phyloP scores from a whole-genome alignment of 2,113 vertebrate species.

The Anguilla japonica region DNA sequence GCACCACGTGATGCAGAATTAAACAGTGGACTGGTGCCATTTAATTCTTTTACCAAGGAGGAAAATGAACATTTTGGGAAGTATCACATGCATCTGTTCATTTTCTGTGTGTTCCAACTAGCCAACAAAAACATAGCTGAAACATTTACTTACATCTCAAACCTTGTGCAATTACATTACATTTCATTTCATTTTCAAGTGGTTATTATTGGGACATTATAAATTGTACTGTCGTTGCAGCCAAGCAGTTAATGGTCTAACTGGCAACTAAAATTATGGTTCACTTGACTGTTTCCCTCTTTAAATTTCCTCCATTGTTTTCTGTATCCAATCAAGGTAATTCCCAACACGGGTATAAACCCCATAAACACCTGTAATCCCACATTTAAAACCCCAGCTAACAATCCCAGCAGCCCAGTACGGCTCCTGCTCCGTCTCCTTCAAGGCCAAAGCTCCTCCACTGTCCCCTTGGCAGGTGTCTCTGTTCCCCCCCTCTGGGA shows the following conservation, averaged over 20 bases:
- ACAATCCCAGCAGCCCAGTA: slow-evolving; percentile 83
- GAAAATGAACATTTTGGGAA: no score
- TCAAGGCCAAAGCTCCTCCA: slow-evolving; percentile 73
- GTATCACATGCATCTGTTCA: no score
- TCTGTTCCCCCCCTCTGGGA: slow-evolving; percentile 73
- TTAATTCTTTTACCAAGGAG: no score
- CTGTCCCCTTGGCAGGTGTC: slow-evolving; percentile 84
- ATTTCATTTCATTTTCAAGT: background rate
- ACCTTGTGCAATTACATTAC: background rate
- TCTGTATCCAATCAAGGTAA: slow-evolving; percentile 75
- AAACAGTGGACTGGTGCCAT: no score
- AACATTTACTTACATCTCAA: background rate
- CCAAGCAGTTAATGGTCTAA: background rate
- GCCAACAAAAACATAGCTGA: background rate
- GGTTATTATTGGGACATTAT: background rate
- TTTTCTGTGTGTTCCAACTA: no score
- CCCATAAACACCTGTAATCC: slow-evolving; percentile 72
- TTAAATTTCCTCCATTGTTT: slow-evolving; percentile 65
- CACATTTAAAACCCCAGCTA: slow-evolving; percentile 80
- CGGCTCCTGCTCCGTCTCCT: slow-evolving; percentile 58
- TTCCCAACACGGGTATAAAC: slow-evolving; percentile 80
- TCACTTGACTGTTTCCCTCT: background rate
- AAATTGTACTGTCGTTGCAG: background rate
- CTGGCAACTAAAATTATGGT: background rate
- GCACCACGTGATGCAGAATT: no score